Conservation (phyloP, 2,113 vertebrate genomes). For the Brachionichthys hirsutus region DNA sequence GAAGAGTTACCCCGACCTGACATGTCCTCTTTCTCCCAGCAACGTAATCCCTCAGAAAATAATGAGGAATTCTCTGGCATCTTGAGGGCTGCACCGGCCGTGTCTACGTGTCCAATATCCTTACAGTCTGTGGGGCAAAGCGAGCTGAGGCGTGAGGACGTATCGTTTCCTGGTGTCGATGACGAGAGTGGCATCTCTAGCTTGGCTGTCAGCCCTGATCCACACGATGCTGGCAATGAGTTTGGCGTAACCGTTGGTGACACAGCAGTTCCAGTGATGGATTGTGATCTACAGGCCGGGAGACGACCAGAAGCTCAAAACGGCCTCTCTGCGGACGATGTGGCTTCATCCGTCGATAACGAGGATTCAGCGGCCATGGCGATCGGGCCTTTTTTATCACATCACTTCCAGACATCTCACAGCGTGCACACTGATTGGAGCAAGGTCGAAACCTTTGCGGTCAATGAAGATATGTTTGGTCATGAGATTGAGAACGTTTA, state of each 20-base stretch:
- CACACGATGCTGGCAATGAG: conserved; percentile 2
- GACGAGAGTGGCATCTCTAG: conserved; percentile 65
- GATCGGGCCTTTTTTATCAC: neutral
- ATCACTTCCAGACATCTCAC: neutral
- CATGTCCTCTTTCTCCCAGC: neutral
- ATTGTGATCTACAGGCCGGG: neutral
- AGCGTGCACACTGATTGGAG: neutral
- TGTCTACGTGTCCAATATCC: neutral
- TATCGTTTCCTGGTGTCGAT: conserved; percentile 22
- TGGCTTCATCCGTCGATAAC: neutral
- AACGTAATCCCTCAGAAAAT: neutral
- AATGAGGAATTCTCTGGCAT: neutral
- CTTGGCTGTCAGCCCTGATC: conserved; percentile 56
- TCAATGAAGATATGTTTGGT: conserved; percentile 42
- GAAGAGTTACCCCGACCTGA: neutral
- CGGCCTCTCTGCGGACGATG: conserved; percentile 3
- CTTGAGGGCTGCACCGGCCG: neutral
- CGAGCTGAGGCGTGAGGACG: neutral
- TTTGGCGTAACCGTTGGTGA: neutral
- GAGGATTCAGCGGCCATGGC: neutral
- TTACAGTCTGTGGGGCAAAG: conserved; percentile 12
- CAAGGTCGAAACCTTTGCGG: neutral
- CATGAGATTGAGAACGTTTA: conserved; percentile 42
- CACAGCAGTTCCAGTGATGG: neutral
- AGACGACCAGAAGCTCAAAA: conserved; percentile 1